Percentiles rank a stretch among this genome's conserved stretches.
Evolutionary conservation across 2,113 vertebrate species (phyloP).

Genomic region (Potamarius usumacintae): DNA sequence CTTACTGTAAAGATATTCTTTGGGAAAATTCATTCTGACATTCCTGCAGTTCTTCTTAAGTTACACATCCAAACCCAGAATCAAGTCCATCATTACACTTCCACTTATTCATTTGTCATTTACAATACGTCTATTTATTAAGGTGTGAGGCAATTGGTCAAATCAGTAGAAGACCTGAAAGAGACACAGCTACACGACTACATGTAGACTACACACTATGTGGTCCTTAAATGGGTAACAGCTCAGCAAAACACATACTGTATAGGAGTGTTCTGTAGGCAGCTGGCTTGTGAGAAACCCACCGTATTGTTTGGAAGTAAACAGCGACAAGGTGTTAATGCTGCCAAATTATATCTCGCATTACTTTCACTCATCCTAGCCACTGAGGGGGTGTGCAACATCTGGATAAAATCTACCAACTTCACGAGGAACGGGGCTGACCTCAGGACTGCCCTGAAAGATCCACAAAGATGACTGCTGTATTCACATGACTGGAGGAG

Average conservation of each 20-base stretch:
- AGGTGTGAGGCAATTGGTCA: not conserved
- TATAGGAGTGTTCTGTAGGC: not conserved
- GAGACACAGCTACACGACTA: not conserved
- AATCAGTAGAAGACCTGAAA: not conserved
- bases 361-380: not conserved
- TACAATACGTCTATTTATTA: not conserved
- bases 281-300: not conserved
- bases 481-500: not conserved
- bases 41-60: not conserved
- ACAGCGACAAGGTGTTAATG: not conserved
- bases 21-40: not conserved
- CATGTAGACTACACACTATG: too few species aligned
- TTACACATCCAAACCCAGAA: not conserved
- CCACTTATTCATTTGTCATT: not conserved
- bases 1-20: not conserved
- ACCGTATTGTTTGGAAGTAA: not conserved
- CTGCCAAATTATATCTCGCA: not conserved
- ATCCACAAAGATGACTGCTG: not conserved
- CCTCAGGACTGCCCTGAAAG: not conserved
- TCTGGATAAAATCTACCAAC: not conserved
- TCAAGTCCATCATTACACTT: not conserved
- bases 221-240: not conserved
- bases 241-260: not conserved
- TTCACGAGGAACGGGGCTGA: not conserved
- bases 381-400: not conserved